phyloP scores from a whole-genome alignment of 2,797 vertebrate genomes.

The Pangasius djambal region DNA sequence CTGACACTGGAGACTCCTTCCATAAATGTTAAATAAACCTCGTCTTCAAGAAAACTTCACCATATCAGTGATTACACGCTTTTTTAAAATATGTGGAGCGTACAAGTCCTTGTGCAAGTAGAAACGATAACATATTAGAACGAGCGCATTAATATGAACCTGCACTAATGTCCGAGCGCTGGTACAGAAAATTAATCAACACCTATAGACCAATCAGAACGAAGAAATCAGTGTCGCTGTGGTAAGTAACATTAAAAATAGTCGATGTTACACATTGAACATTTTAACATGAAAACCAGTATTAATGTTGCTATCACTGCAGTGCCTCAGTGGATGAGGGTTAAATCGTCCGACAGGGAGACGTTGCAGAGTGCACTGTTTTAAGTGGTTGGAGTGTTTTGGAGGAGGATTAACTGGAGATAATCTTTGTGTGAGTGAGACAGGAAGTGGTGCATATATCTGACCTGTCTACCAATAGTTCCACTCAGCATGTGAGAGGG shows the following conservation, averaged over 20 bases:
- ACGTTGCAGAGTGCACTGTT: conserved; percentile 1
- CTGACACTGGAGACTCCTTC: conserved; percentile 1
- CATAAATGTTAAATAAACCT: not conserved
- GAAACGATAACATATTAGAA: not conserved
- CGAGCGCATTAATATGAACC: not conserved
- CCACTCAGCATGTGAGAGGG: conserved; percentile 36
- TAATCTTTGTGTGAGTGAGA: conserved; percentile 21
- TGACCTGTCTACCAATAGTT: conserved; percentile 44
- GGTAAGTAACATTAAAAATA: not conserved
- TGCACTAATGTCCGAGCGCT: not conserved
- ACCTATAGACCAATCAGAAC: not conserved
- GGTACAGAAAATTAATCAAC: not conserved
- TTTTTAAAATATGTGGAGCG: not conserved
- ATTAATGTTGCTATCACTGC: not conserved
- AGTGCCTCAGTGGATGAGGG: not conserved
- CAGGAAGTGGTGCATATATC: conserved; percentile 28
- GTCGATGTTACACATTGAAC: not conserved
- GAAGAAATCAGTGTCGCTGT: not conserved
- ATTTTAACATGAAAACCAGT: not conserved
- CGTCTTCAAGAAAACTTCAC: not conserved
- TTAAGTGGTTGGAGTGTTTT: conserved; percentile 31
- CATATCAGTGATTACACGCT: not conserved
- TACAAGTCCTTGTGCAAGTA: not conserved
- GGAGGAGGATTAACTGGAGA: conserved; percentile 35
- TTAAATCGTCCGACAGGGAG: not conserved